Base-by-base conservation (phyloP, 2,797 vertebrate genomes). In the Alectoris magna region DNA sequence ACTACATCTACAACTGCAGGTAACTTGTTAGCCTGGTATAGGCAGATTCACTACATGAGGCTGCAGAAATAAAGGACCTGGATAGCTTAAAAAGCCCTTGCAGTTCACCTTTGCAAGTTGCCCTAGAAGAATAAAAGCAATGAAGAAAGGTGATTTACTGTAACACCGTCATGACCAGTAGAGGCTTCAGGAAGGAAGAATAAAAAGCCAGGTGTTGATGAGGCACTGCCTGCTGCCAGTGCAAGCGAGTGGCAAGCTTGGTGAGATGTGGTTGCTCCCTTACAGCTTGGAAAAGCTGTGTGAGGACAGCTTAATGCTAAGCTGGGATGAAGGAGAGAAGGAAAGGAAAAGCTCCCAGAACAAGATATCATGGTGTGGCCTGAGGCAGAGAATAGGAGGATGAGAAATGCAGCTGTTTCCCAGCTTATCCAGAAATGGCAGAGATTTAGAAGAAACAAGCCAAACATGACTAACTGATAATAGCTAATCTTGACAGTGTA, bases 231-330 rank as follows among this genome's bases (percentile, higher is more conserved):
- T 41, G 11, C 22, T 79, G 36, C 49, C 55, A 60, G 29, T 18
- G 13, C 0, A 3, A 70, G 24, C 0, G 3, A 70, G 24, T 11
- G 38, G 15, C 15, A 2, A 2, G 7, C 51, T n/a, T 12, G 11
- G 15, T 3, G 2, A 77, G 41, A 51, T 1, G 12, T 0, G 3
- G 6, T 34, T 86, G 48, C 19, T 77, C 38, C 4, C 10, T 2
- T 62, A 46, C 27, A 75, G 51, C 64, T 82, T 46, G 51, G n/a
- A 27, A 49, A 39, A n/a, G 14, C 16, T 12, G 1, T 36, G 38
- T 64, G 44, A 67, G 51, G 24, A 29, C 43, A 21, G 59, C 70
- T 86, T 72, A 44, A 59, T 21, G 29, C 26, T 41, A 22, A 66
- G 15, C 14, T 31, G 34, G 41, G 17, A 10, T 6, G 10, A 13